phyloP scores from a whole-genome alignment of 2,888 invertebrate species.

The Tenthredo notha region DNA sequence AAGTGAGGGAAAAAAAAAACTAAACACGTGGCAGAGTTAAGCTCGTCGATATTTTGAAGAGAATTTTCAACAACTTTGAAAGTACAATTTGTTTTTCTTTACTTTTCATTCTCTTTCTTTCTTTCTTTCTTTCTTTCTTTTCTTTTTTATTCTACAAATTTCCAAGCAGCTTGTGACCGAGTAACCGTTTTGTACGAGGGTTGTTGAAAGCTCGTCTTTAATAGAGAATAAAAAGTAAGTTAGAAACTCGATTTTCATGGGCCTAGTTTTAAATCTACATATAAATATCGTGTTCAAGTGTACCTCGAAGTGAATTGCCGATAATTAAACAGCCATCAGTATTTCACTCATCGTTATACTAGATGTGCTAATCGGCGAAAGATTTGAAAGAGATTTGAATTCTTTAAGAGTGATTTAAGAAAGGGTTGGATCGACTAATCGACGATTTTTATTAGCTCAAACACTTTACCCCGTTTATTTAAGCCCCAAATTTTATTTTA shows the following conservation, averaged over 20 bases:
- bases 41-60: not conserved
- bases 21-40: not conserved
- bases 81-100: not conserved
- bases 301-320: slow-evolving; percentile 29
- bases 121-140: not conserved
- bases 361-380: not conserved
- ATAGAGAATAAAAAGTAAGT: not conserved
- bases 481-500: not conserved
- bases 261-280: not conserved
- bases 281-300: slow-evolving; percentile 17
- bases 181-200: not conserved
- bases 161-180: not conserved
- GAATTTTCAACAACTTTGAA: not conserved
- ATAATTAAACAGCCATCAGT: slow-evolving; percentile 42
- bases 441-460: slow-evolving; percentile 8
- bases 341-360: not conserved
- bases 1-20: not conserved
- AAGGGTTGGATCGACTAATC: not conserved
- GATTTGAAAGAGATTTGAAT: not conserved
- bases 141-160: not conserved
- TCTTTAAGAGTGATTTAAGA: not conserved
- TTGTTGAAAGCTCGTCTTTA: not conserved
- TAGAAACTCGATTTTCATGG: not conserved
- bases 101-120: not conserved
- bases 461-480: not conserved